phyloP scores from a whole-genome alignment of 2,797 vertebrate species.

The Poecilia wingei region DNA sequence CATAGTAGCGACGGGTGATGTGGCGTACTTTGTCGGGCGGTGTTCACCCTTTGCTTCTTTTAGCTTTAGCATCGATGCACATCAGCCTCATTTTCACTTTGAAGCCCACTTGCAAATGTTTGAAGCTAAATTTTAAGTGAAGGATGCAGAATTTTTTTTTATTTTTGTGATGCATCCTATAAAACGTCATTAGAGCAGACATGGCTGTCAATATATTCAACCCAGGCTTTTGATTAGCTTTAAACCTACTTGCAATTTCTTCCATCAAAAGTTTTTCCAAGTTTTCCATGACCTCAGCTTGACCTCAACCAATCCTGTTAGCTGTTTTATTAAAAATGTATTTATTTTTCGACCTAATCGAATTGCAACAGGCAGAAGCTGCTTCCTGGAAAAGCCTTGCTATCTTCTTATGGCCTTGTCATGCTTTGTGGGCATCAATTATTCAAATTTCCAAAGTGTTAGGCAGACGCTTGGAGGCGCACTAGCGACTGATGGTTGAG shows the following conservation, averaged over 20 bases:
- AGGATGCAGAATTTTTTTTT: neutral
- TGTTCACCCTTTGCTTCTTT: neutral
- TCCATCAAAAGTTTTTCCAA: neutral
- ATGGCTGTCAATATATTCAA: neutral
- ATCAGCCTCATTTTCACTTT: neutral
- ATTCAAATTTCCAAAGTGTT: constrained; percentile 15
- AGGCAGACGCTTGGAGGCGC: constrained; percentile 1
- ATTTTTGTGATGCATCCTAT: neutral
- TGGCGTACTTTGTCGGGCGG: neutral
- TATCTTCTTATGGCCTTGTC: constrained; percentile 4
- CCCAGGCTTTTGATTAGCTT: neutral
- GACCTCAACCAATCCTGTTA: neutral
- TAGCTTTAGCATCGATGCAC: neutral
- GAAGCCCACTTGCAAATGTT: neutral
- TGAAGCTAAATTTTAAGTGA: neutral
- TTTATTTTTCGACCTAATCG: constrained; percentile 1
- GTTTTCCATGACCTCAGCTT: constrained; percentile 3
- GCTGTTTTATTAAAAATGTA: too few species aligned
- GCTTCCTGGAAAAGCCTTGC: constrained; percentile 4
- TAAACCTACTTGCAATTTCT: neutral
- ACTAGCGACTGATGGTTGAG: neutral
- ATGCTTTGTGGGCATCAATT: constrained; percentile 8
- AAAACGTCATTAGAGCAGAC: neutral
- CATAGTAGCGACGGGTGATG: neutral
- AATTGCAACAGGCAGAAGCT: neutral